These are phyloP conservation scores for Cephus runcator DNA, from an alignment of 2,888 invertebrate genomes.

Conservation along the genomic window DNA sequence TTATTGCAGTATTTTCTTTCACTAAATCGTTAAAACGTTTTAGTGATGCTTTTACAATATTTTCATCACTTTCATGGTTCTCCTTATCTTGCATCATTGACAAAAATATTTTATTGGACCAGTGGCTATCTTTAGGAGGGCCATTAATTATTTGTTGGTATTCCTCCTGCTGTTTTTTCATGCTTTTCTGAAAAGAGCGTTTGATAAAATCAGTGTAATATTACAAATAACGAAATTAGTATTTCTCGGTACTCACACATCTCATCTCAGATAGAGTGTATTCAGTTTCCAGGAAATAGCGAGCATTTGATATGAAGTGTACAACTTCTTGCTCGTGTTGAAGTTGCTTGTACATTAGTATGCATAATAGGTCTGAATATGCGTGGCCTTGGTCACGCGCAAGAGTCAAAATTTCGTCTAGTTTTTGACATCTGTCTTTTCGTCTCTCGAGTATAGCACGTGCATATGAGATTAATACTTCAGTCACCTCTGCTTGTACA, in stretches of 20 bases:
- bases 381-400: conserved; percentile 54
- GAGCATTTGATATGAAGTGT: conserved; percentile 51
- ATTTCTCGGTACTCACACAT: conserved; percentile 43
- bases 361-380: conserved; percentile 51
- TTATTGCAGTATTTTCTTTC: conserved; percentile 40
- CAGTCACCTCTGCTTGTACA: conserved; percentile 42
- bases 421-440: conserved; percentile 39
- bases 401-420: conserved; percentile 44
- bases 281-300: conserved; percentile 53
- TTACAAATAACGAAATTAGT: neutral
- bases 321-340: conserved; percentile 44
- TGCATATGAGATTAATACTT: conserved; percentile 49
- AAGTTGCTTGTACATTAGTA: conserved; percentile 55
- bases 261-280: conserved; percentile 49
- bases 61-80: conserved; percentile 27
- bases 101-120: conserved; percentile 49
- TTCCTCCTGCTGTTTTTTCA: conserved; percentile 49
- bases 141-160: conserved; percentile 34
- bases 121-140: conserved; percentile 39
- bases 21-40: conserved; percentile 44
- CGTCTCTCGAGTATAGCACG: conserved; percentile 39
- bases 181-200: conserved; percentile 42
- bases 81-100: conserved; percentile 40
- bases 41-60: conserved; percentile 36
- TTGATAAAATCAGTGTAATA: conserved; percentile 1